Evolutionary conservation across 30 jellyfish, hydroid and myxozoan species (phyloP).

Genomic region (Aurelia coerulea): DNA sequence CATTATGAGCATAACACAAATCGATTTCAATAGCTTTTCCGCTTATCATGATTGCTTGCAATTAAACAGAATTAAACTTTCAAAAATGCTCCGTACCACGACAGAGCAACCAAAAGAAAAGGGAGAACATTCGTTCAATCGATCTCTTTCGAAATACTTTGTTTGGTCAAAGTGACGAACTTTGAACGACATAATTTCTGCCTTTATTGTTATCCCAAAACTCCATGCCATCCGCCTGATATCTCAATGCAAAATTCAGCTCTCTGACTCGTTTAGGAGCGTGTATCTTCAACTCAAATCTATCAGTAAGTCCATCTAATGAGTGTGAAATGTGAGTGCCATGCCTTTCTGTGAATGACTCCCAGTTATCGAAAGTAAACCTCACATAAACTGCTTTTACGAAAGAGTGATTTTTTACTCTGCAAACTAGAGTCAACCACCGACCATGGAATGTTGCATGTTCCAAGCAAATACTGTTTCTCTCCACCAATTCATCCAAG

Average conservation of each 20-base stretch:
- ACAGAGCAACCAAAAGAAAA: no score
- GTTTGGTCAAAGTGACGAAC: not conserved
- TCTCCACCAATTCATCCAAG: slow-evolving; percentile 7
- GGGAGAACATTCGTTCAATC: no score
- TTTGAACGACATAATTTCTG: slow-evolving; percentile 57
- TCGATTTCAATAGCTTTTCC: no score
- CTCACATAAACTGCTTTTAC: slow-evolving; percentile 64
- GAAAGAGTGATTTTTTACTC: slow-evolving; percentile 62
- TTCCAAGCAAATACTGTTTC: slow-evolving; percentile 48
- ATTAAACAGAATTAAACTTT: no score
- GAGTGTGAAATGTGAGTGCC: slow-evolving; percentile 59
- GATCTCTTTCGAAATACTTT: no score
- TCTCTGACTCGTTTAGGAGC: slow-evolving; percentile 43
- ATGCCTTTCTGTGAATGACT: slow-evolving; percentile 68
- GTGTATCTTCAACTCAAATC: slow-evolving; percentile 52
- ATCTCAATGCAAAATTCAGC: slow-evolving; percentile 73
- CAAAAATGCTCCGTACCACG: no score
- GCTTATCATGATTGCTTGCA: no score
- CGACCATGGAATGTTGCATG: slow-evolving; percentile 39
- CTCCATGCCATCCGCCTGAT: slow-evolving; percentile 71
- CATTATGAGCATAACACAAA: no score
- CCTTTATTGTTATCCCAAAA: slow-evolving; percentile 87
- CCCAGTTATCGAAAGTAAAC: slow-evolving; percentile 77
- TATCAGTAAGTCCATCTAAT: slow-evolving; percentile 60
- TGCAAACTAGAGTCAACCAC: slow-evolving; percentile 40